Evolutionary conservation across 2,113 vertebrate genomes (phyloP), one percentile per base, ranked within the genome.

Genomic region (Seriola quinqueradiata): DNA sequence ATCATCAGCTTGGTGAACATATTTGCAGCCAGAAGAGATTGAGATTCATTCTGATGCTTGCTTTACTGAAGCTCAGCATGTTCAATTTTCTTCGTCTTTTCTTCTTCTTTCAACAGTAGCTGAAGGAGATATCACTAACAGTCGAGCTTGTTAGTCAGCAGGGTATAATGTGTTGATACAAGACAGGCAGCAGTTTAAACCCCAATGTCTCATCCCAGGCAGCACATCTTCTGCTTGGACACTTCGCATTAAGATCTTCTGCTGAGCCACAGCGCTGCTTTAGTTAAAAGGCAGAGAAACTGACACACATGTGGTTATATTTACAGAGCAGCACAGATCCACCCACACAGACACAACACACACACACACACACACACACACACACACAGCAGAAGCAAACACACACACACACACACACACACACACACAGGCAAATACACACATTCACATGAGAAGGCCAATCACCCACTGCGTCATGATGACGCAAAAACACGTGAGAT

Each of bases 81-180:
- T 73, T 57, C 54, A 61, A 28, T 65, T 63, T 86, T 50, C 48
- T 46, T 42, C 11, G 58, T 48, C 28, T 64, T 58, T 80, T 72
- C 9, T 46, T 65, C 71, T 58, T 63, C 19, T 73, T 83, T 61
- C 19, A 73, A 79, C 70, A 77, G 61, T 64, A 85, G 73, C 36
- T 74, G n/a, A 71, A 79, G 38, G 67, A 57, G 50, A 67, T 55
- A 74, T 69, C 81, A 78, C 57, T 55, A 71, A 83, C 61, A 84
- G 82, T 75, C 4, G 6, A 42, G 79, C 87, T 91, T 84, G 77
- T 89, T 91, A 90, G 86, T 64, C 82, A 82, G 75, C 67, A 55
- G 70, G 74, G 17, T 75, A 5, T 77, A 79, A 89, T 84, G 63
- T 83, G 57, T 54, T 79, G 54, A 23, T 66, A 74, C 71, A 75